A percentile compares a stretch with the other conserved stretches of the same genome.
Evolutionary conservation across 2,113 vertebrate genomes (phyloP).

Genomic region (Redunca redunca): DNA sequence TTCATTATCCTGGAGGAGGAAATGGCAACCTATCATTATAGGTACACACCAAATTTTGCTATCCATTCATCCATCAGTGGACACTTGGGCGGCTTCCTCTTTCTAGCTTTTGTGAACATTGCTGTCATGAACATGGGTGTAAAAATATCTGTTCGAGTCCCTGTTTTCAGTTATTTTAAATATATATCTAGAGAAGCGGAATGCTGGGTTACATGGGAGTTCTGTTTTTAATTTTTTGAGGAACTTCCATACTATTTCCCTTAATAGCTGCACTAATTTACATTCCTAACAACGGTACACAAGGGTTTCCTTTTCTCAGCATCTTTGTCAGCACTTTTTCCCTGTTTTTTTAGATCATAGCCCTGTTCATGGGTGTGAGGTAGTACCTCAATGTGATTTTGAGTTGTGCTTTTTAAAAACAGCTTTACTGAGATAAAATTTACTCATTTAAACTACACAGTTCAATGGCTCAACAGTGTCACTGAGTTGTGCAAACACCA

Average conservation of each 20-base stretch:
- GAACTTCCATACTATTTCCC: neutral
- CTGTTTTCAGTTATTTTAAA: neutral
- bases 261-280: neutral
- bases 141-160: neutral
- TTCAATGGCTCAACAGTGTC: neutral
- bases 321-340: neutral
- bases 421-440: neutral
- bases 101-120: neutral
- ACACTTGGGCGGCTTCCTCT: neutral
- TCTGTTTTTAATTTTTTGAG: neutral
- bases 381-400: neutral
- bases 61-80: neutral
- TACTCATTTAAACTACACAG: neutral
- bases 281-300: neutral
- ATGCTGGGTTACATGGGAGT: neutral
- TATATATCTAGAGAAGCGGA: neutral
- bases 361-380: neutral
- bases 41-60: neutral
- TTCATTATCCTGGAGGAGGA: neutral
- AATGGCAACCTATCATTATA: neutral
- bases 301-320: neutral
- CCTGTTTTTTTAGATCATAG: no score
- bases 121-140: neutral
- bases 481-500: neutral
- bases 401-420: neutral